phyloP scores from a whole-genome alignment of 2,113 vertebrate genomes.

The Larimichthys crocea region DNA sequence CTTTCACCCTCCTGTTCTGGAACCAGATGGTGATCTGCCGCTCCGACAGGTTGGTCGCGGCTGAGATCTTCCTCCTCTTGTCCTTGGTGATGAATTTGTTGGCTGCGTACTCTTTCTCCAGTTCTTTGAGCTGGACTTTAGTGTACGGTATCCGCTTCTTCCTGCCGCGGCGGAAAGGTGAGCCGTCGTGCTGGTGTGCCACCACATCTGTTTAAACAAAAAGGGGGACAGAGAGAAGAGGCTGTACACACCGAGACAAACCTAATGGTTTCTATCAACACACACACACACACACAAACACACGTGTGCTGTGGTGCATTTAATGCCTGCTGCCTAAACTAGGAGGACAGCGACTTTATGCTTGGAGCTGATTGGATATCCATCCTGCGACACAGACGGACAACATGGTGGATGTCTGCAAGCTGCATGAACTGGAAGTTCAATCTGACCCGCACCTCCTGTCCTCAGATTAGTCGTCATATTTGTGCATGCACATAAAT shows the following conservation, averaged over 20 bases:
- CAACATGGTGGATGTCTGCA: conserved; percentile 43
- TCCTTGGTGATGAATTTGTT: conserved; percentile 98
- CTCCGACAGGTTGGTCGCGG: conserved; percentile 91
- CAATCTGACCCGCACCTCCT: background rate
- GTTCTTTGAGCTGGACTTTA: conserved; percentile 93
- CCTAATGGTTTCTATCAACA: background rate
- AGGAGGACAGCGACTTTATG: background rate
- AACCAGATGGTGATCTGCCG: conserved; percentile 98
- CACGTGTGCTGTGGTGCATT: background rate
- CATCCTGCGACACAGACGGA: background rate
- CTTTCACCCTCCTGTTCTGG: conserved; percentile 95
- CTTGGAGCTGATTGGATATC: conserved; percentile 10
- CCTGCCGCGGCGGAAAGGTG: conserved; percentile 90
- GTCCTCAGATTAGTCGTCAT: background rate
- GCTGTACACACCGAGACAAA: conserved; percentile 11
- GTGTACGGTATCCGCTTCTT: conserved; percentile 97
- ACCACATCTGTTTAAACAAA: conserved; percentile 86
- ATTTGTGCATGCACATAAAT: background rate
- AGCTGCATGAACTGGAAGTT: background rate
- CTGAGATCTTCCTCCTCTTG: conserved; percentile 94
- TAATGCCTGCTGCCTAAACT: background rate
- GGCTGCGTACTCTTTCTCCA: conserved; percentile 94
- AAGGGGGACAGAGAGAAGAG: conserved; percentile 32
- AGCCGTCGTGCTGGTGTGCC: conserved; percentile 89
- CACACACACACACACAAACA: background rate